Evolutionary conservation across 2,888 invertebrate species (phyloP), one percentile per base, ranked within the genome.

Genomic region (Brachypalpus laphriformis): DNA sequence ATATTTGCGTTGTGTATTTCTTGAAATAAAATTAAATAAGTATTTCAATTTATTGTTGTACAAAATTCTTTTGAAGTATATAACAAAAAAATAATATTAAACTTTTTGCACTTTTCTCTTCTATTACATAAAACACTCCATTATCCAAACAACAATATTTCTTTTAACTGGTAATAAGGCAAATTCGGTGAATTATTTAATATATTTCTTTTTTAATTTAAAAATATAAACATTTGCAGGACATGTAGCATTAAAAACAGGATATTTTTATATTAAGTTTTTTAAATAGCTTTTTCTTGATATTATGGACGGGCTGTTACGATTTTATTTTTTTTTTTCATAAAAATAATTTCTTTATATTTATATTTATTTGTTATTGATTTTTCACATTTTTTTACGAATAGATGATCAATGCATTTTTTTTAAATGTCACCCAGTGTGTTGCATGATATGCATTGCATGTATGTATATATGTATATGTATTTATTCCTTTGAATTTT

Each of bases 321-420:
- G 59, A 37, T 34, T 34, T 77, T 25, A 25, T 28, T 61, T 51
- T 57, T 47, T 40, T 14, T 37, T 45, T 40, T 9, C 40, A 40
- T 45, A 63, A 57, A 66, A 70, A 57, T 59, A 37, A 42, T 45
- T 28, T 45, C 11, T 8, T 45, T 31, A 40, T 14, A 40, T 66
- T 56, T 71, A 28, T 22, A 18, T 59, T 28, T 28, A 37, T 42
- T 40, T 59, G 31, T 72, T 72, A 72, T 78, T 66, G 78, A 59
- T 54, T 78, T 78, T 72, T 59, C 66, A 70, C 74, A 66, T 72
- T 16, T 28, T 51, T 54, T 54, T 37, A 20, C 16, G 88, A 88
- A 88, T 89, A 89, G 89, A 89, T 88, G 89, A 89, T 89, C n/a
- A 56, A 28, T 16, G 87, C 87, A 87, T 87, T 83, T 76, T 49